A percentile compares a stretch with the other conserved stretches of the same genome.
phyloP scores from a whole-genome alignment of 2,888 invertebrate species.

The Phlogophora meticulosa region DNA sequence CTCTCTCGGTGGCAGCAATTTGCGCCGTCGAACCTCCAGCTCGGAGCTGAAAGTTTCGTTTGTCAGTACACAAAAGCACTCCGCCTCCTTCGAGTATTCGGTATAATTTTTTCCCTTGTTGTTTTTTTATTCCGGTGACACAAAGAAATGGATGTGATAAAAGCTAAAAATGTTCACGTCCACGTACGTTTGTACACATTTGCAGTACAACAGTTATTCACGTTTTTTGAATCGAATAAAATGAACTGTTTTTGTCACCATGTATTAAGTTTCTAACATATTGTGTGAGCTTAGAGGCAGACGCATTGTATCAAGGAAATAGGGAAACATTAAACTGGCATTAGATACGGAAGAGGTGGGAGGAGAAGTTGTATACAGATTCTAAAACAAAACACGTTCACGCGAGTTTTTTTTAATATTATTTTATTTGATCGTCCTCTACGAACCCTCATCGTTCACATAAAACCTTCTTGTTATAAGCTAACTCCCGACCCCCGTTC shows the following conservation, averaged over 20 bases:
- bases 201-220: constrained; percentile 8
- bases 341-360: background rate
- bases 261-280: background rate
- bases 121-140: constrained; percentile 43
- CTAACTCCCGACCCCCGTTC: constrained; percentile 60
- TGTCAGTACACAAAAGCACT: constrained; percentile 37
- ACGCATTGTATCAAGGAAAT: constrained; percentile 2
- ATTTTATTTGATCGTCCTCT: constrained; percentile 42
- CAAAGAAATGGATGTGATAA: constrained; percentile 40
- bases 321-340: constrained; percentile 20
- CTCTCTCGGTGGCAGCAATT: constrained; percentile 42
- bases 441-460: constrained; percentile 34
- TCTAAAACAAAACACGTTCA: constrained; percentile 41
- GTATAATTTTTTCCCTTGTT: constrained; percentile 25
- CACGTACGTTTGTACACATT: constrained; percentile 42
- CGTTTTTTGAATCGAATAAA: constrained; percentile 6
- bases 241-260: constrained; percentile 4
- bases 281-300: background rate
- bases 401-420: constrained; percentile 20
- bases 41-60: constrained; percentile 23
- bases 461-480: constrained; percentile 59
- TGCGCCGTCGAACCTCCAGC: constrained; percentile 19
- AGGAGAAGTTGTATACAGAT: constrained; percentile 1
- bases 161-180: constrained; percentile 18
- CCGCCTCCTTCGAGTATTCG: constrained; percentile 11